These are phyloP conservation scores for Sphinx pinastri DNA, from an alignment of 2,888 invertebrate species.

Conservation along the genomic window DNA sequence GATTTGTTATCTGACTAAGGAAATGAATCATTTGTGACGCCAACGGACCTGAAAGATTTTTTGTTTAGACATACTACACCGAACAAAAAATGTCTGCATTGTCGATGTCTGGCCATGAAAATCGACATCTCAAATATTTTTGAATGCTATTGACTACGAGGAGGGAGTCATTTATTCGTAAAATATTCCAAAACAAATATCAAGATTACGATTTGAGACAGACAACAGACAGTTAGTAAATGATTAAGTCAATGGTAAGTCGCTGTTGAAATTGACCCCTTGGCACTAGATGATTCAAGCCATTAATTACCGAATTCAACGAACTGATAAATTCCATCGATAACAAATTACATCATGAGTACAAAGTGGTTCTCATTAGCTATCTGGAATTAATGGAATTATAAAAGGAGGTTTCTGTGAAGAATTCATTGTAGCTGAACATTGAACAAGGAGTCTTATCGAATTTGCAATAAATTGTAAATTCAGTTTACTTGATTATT, in stretches of 20 bases:
- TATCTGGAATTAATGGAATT: background rate
- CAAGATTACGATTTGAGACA: no score
- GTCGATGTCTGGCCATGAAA: background rate
- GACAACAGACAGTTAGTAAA: no score
- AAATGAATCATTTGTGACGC: conserved; percentile 39
- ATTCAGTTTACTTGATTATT: background rate
- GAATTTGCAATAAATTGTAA: background rate
- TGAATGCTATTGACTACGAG: no score
- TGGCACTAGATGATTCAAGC: background rate
- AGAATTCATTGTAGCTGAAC: background rate
- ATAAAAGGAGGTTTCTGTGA: background rate
- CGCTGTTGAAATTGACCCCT: no score
- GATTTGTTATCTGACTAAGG: conserved; percentile 37
- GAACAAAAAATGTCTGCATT: conserved; percentile 21
- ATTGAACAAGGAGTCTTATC: conserved; percentile 18
- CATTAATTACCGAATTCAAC: background rate
- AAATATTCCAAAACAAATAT: no score
- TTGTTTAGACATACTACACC: conserved; percentile 22
- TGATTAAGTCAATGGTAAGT: no score
- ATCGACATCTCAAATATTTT: background rate
- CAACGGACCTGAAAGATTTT: conserved; percentile 41
- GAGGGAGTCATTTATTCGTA: no score
- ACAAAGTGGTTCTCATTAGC: background rate
- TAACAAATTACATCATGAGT: conserved; percentile 3
- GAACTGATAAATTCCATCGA: background rate